Base-by-base conservation (phyloP, 2,888 invertebrate species). In the Hyles lineata region DNA sequence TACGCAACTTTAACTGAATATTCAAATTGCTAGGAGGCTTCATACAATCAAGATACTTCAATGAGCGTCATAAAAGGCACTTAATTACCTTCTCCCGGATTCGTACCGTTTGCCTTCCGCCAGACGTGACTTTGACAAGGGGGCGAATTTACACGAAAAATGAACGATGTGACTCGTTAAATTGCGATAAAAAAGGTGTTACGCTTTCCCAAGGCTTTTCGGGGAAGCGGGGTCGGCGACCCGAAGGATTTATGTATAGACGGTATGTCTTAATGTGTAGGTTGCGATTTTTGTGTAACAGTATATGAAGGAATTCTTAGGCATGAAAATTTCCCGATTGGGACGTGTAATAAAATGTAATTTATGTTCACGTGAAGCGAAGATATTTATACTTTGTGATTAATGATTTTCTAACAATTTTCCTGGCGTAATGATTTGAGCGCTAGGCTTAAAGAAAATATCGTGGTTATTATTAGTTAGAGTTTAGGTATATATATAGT, bases 61-160 rank as follows among this genome's bases (percentile, higher is more conserved):
- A 61, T 61, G 32, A 17, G 21, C n/a, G 50, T 67, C 43, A 67
- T 67, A 67, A 67, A 69, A 59, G 32, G n/a, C 50, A 61, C 21
- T 43, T 72, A 72, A 72, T 72, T 72, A 72, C 50, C 60, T 70
- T 23, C 60, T 59, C 55, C 72, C 35, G 60, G 67, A 60, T 69
- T 55, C 60, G 2, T 62, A 21, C 71, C 43, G 72, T 74, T 74
- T 59, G 70, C 58, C 62, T 72, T 63, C 67, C 70, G 29, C 55
- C 8, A 58, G 62, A 60, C 70, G 63, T 35, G 71, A 50, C 50
- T 70, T 60, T 60, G 72, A 43, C 72, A 62, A 71, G 63, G 70
- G 73, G 73, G 50, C 62, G 70, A 63, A 59, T 63, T 71, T 67
- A 73, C 62, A 63, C 70, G 67, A 67, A 50, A 71, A 73, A 73